These are phyloP conservation scores for Theristicus caerulescens DNA, from an alignment of 2,113 vertebrate species.

Conservation along the genomic window DNA sequence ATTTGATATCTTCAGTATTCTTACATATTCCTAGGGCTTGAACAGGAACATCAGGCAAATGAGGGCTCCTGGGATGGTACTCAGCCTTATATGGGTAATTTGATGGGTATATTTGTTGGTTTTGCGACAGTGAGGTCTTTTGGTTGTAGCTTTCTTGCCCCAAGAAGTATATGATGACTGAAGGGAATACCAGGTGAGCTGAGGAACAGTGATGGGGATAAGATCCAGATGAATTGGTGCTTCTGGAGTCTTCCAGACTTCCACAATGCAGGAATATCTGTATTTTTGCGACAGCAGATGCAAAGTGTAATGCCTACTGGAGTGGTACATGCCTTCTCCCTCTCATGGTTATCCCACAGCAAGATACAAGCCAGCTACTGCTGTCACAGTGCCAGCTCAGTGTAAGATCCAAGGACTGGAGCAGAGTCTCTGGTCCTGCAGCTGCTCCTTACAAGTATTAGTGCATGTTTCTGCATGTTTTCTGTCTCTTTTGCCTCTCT, in stretches of 20 bases:
- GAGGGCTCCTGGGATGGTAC: neutral
- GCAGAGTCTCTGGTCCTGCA: neutral
- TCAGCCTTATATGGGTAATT: neutral
- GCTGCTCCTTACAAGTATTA: neutral
- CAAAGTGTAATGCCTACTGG: fast-evolving
- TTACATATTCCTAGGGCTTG: neutral
- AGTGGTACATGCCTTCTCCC: neutral
- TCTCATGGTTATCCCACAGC: neutral
- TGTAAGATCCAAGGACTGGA: neutral
- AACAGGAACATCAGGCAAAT: neutral
- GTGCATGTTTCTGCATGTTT: neutral
- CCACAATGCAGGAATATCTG: neutral
- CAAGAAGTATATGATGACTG: neutral
- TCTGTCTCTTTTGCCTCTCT: neutral
- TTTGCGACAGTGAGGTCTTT: neutral
- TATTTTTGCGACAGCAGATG: neutral
- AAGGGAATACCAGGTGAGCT: neutral
- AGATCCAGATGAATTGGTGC: neutral
- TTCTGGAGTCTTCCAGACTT: neutral
- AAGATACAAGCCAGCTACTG: neutral
- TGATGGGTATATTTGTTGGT: neutral
- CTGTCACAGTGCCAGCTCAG: neutral
- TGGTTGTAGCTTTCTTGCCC: neutral
- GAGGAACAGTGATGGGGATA: neutral
- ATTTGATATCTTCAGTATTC: neutral